Evolutionary conservation across 2,888 invertebrate genomes (phyloP).

Genomic region (Anticlea derivata): DNA sequence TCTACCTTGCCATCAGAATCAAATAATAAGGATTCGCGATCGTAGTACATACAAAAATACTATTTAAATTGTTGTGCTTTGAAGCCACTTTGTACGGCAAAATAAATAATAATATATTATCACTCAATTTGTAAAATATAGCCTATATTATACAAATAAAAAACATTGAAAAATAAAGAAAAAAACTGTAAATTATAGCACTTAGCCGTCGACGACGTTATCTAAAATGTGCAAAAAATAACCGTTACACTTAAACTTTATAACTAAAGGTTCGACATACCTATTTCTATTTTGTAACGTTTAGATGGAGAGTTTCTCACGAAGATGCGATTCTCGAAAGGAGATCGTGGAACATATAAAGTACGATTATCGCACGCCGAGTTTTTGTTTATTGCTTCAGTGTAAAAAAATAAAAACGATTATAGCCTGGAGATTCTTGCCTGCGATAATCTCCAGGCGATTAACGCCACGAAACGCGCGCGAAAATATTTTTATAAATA

Average conservation of each 20-base stretch:
- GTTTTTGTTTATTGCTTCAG: too few relatives aligned
- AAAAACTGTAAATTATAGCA: conserved; percentile 17
- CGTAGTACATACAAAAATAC: conserved; percentile 16
- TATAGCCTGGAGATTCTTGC: too few relatives aligned
- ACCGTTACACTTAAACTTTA: conserved; percentile 1
- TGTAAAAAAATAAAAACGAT: too few relatives aligned
- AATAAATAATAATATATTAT: conserved; percentile 21
- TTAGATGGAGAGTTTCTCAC: too few relatives aligned
- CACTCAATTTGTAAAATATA: not conserved
- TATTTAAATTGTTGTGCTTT: conserved; percentile 28
- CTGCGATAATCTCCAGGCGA: too few relatives aligned
- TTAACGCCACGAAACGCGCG: too few relatives aligned
- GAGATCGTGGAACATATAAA: too few relatives aligned
- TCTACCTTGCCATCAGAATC: not conserved
- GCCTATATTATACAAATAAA: not conserved
- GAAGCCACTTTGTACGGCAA: conserved; percentile 18
- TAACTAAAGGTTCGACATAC: conserved; percentile 5
- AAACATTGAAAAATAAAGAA: conserved; percentile 1
- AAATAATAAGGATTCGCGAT: conserved; percentile 4
- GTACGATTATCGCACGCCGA: too few relatives aligned
- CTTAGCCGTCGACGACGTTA: conserved; percentile 7
- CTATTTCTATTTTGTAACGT: too few relatives aligned
- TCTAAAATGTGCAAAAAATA: conserved; percentile 4
- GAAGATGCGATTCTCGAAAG: too few relatives aligned
- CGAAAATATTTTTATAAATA: too few relatives aligned